Percentiles rank a stretch among this genome's conserved stretches.
Conservation (phyloP, 2,113 vertebrate species). For the Monarcha castaneiventris region DNA sequence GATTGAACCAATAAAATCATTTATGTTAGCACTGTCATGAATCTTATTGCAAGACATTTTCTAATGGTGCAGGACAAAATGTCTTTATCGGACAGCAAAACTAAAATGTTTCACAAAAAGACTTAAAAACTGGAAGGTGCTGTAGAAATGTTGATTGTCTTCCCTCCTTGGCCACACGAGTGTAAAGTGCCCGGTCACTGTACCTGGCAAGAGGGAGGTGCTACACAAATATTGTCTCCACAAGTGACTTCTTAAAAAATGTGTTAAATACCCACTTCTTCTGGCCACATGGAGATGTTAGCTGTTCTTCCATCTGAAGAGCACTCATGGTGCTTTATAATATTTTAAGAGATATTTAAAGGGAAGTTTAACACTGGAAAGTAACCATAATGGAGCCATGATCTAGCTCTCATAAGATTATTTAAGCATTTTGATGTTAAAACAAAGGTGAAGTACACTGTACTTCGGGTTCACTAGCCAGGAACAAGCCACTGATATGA, state of each 20-base stretch:
- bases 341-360: not conserved
- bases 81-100: not conserved
- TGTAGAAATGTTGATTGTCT: not conserved
- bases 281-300: not conserved
- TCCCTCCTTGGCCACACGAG: rapidly evolving
- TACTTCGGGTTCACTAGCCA: not conserved
- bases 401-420: not conserved
- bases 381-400: not conserved
- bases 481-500: not conserved
- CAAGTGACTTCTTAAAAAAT: not conserved
- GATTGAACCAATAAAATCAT: not conserved
- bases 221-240: not conserved
- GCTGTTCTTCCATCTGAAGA: not conserved
- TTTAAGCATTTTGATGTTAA: not conserved
- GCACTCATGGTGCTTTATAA: not conserved
- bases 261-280: not conserved
- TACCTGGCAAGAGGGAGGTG: not conserved
- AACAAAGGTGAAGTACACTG: not conserved
- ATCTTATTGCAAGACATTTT: not conserved
- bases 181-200: not conserved
- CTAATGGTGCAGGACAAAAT: not conserved
- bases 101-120: not conserved
- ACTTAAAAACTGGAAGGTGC: not conserved
- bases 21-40: not conserved
- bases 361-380: not conserved